Evolutionary conservation across 2,797 vertebrate species (phyloP).

Genomic region (Myioborus miniatus): DNA sequence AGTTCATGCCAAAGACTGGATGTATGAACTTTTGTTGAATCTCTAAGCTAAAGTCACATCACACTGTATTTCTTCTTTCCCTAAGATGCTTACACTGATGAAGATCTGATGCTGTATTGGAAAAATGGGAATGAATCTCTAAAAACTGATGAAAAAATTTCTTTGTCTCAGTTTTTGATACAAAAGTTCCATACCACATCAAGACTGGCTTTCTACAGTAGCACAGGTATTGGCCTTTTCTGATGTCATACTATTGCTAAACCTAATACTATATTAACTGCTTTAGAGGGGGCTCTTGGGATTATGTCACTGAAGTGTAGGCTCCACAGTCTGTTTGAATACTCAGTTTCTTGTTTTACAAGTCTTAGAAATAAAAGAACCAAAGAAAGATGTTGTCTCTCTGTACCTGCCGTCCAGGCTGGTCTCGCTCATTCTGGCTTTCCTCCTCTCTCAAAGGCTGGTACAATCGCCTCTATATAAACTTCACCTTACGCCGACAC

Average conservation of each 20-base stretch:
- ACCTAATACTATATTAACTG: not conserved
- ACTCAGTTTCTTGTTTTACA: not conserved
- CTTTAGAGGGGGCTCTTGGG: not conserved
- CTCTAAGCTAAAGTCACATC: not conserved
- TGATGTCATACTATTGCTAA: not conserved
- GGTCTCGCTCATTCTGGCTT: not conserved
- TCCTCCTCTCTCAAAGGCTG: conserved; percentile 80
- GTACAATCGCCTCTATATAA: conserved; percentile 97
- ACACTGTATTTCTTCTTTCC: not conserved
- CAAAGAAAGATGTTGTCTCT: not conserved
- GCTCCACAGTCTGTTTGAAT: not conserved
- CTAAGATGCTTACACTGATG: conserved; percentile 94
- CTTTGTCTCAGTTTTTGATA: conserved; percentile 95
- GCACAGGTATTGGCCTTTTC: conserved; percentile 83
- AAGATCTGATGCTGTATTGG: conserved; percentile 97
- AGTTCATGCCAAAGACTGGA: not conserved
- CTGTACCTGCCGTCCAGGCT: not conserved
- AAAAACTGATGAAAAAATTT: conserved; percentile 92
- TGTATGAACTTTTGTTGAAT: not conserved
- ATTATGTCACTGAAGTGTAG: not conserved
- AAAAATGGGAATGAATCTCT: conserved; percentile 94
- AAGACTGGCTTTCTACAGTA: conserved; percentile 95
- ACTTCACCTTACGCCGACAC: conserved; percentile 91
- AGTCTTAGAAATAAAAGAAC: not conserved
- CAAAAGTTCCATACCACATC: conserved; percentile 96